These are phyloP conservation scores for Leptinotarsa undecemlineata DNA, from an alignment of 1,140 invertebrate species.

Conservation along the genomic window DNA sequence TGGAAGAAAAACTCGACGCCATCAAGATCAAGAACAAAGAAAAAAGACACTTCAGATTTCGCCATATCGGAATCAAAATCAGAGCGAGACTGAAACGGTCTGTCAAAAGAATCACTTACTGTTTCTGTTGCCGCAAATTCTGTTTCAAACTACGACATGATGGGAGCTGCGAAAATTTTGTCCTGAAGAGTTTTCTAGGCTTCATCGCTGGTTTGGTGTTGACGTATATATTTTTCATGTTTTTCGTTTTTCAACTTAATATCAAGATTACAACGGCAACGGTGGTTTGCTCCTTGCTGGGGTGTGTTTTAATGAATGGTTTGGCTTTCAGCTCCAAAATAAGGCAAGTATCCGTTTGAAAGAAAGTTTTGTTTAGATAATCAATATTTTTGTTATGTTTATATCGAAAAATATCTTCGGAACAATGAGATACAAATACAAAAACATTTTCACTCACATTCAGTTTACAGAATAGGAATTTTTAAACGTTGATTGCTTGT, in stretches of 20 bases:
- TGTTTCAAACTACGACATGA: constrained; percentile 58
- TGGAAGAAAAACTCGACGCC: constrained; percentile 47
- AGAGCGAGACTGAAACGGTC: constrained; percentile 34
- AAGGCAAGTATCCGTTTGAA: constrained; percentile 56
- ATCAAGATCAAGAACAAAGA: constrained; percentile 32
- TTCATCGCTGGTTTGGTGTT: constrained; percentile 65
- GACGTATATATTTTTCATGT: constrained; percentile 68
- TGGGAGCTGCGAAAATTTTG: constrained; percentile 63
- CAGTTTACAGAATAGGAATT: no score
- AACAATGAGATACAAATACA: no score
- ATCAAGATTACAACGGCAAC: constrained; percentile 61
- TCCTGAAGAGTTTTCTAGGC: constrained; percentile 64
- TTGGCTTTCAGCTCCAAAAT: constrained; percentile 68
- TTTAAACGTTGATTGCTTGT: no score
- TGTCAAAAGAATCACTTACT: constrained; percentile 33
- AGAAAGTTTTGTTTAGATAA: no score
- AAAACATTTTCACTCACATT: no score
- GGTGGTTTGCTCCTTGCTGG: constrained; percentile 64
- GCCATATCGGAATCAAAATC: constrained; percentile 39
- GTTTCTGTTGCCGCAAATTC: constrained; percentile 38
- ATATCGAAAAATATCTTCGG: no score
- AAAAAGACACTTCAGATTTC: constrained; percentile 39
- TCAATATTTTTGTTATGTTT: no score
- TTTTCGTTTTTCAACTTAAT: constrained; percentile 67
- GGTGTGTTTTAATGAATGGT: constrained; percentile 65